Evolutionary conservation across 2,888 invertebrate genomes (phyloP).

Genomic region (Catonia carolina): DNA sequence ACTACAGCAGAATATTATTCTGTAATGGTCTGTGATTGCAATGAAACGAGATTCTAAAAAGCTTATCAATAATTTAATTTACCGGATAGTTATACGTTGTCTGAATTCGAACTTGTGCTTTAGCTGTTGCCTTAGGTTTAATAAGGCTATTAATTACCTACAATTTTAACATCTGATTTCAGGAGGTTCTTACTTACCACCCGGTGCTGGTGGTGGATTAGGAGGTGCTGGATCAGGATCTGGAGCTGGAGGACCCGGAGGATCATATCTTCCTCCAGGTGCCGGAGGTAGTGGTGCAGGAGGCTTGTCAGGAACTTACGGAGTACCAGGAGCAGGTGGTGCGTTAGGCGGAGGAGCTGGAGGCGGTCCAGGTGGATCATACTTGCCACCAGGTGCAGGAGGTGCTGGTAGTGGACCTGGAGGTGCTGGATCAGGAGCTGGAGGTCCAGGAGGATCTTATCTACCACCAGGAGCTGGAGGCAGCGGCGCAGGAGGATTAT

Average conservation of each 20-base stretch:
- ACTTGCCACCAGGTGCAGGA: conserved; percentile 4
- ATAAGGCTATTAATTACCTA: no score
- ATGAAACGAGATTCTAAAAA: no score
- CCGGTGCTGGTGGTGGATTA: conserved; percentile 1
- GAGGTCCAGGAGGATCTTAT: conserved; percentile 3
- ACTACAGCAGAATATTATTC: no score
- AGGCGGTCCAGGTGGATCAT: background rate
- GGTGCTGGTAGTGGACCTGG: background rate
- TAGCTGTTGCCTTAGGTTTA: background rate
- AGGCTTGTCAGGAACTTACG: background rate
- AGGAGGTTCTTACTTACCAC: conserved; percentile 1
- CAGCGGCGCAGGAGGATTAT: background rate
- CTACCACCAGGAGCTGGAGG: conserved; percentile 7
- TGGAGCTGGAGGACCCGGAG: background rate
- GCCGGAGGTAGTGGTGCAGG: conserved; percentile 5
- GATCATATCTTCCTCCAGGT: background rate
- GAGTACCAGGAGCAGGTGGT: background rate
- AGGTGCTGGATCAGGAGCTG: conserved; percentile 4
- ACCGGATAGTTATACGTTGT: no score
- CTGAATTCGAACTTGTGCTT: no score
- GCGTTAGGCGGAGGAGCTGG: background rate
- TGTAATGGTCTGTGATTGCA: no score
- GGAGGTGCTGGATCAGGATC: background rate
- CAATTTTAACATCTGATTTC: no score
- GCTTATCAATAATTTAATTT: no score